Conservation (phyloP, 1,140 invertebrate genomes). For the Leptinotarsa undecemlineata region DNA sequence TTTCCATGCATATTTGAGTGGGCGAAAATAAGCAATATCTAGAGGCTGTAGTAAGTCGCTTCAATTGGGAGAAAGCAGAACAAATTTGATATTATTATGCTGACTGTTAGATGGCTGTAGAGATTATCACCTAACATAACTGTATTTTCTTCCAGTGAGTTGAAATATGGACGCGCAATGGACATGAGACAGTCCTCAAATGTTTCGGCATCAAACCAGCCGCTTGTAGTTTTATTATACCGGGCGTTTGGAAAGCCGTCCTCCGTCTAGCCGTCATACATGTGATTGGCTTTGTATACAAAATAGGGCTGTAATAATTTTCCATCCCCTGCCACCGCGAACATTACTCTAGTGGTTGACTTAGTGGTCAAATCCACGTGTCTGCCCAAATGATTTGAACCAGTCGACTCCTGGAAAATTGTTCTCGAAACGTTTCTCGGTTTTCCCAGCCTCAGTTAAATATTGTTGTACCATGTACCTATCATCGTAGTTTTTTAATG, state of each 20-base stretch:
- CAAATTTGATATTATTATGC: neutral
- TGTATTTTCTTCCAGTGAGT: neutral
- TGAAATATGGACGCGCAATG: neutral
- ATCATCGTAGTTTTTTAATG: neutral
- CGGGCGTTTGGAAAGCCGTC: neutral
- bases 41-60: neutral
- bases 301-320: too few relatives aligned
- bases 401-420: neutral
- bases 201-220: neutral
- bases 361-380: neutral
- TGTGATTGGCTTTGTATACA: conserved; percentile 4
- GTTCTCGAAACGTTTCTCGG: neutral
- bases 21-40: neutral
- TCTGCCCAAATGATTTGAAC: neutral
- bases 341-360: neutral
- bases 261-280: neutral
- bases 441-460: neutral
- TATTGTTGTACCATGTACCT: neutral
- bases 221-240: neutral
- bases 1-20: too few relatives aligned
- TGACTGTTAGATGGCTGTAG: neutral
- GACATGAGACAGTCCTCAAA: neutral
- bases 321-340: neutral
- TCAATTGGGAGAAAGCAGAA: neutral
- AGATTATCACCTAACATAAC: neutral